phyloP scores from a whole-genome alignment of 2,113 vertebrate genomes.

The Strix aluco region DNA sequence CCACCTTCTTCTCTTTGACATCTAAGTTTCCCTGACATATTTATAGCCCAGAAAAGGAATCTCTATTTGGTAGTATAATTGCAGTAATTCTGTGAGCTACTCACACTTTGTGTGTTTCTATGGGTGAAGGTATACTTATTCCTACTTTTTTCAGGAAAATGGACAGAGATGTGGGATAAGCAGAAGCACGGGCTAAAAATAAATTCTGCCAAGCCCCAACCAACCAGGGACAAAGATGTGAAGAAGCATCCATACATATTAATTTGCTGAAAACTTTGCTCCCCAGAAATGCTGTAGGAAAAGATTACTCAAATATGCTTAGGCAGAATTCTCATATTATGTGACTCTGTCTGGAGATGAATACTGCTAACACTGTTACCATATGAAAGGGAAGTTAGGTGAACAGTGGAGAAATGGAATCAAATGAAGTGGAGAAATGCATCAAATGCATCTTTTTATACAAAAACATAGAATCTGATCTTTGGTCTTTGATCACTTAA shows the following conservation, averaged over 20 bases:
- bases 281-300: neutral
- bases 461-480: neutral
- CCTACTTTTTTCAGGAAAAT: neutral
- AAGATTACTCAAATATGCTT: neutral
- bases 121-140: neutral
- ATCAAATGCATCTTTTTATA: neutral
- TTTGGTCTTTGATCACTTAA: neutral
- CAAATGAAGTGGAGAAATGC: neutral
- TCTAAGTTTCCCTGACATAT: neutral
- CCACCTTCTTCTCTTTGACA: neutral
- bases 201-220: neutral
- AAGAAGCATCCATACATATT: neutral
- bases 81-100: neutral
- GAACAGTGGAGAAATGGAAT: neutral
- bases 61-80: neutral
- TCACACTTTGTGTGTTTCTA: neutral
- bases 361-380: neutral
- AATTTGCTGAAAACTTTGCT: neutral
- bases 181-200: neutral
- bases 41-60: neutral
- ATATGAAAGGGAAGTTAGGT: neutral
- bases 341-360: neutral
- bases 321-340: neutral
- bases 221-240: neutral
- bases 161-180: neutral